Evolutionary conservation across 92 coral and sea anemone genomes (phyloP).

Genomic region (Phenganax stokvisi): DNA sequence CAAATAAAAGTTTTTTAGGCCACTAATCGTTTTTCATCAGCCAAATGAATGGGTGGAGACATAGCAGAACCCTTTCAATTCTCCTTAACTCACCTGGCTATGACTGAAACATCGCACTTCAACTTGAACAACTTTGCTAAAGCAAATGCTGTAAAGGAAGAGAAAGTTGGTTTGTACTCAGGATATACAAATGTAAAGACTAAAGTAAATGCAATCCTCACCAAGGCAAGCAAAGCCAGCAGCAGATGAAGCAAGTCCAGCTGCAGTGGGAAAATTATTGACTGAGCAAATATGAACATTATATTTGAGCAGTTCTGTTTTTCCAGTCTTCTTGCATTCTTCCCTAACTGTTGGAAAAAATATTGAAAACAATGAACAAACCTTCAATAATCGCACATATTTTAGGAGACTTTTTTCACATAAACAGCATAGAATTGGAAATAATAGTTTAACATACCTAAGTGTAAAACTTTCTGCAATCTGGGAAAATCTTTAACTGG

Average conservation of each 20-base stretch:
- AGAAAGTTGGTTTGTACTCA: not conserved
- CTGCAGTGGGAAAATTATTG: slow-evolving; percentile 95
- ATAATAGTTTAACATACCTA: not conserved
- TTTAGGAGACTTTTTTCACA: not conserved
- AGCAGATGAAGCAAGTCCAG: slow-evolving; percentile 97
- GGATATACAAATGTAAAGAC: not conserved
- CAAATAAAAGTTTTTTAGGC: too few species aligned
- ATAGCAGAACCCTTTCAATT: not conserved
- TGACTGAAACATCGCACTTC: slow-evolving; percentile 29
- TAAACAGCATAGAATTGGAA: not conserved
- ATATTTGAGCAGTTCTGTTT: slow-evolving; percentile 46
- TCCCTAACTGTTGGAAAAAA: slow-evolving; percentile 23
- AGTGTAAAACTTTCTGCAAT: slow-evolving; percentile 44
- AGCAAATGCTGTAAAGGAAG: not conserved
- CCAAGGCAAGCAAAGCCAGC: slow-evolving; percentile 93
- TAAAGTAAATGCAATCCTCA: slow-evolving; percentile 4
- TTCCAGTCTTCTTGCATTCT: slow-evolving; percentile 40
- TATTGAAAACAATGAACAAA: not conserved
- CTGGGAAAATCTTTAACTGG: slow-evolving; percentile 56
- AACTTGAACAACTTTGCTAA: slow-evolving; percentile 5
- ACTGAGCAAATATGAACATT: slow-evolving; percentile 71
- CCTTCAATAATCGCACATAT: not conserved
- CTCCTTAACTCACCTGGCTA: not conserved
- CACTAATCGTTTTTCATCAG: not conserved
- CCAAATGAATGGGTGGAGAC: not conserved